A percentile compares a stretch with the other conserved stretches of the same genome.
These are phyloP conservation scores for Bungarus multicinctus DNA, from an alignment of 2,113 vertebrate species.

Conservation along the genomic window DNA sequence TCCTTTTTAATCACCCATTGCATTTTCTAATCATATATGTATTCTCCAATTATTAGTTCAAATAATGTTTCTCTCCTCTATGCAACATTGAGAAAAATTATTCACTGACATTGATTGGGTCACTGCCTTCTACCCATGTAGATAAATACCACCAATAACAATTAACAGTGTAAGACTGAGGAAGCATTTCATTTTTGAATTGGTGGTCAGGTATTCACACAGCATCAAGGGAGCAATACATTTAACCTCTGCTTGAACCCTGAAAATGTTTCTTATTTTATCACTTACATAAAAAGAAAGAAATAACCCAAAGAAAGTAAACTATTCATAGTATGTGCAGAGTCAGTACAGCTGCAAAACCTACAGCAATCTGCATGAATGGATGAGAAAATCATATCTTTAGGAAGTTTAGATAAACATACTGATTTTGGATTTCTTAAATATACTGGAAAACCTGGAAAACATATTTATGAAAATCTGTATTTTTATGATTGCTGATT, in stretches of 20 bases:
- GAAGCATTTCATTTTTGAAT: constrained; percentile 5
- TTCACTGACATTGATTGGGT: constrained; percentile 22
- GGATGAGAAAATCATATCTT: not conserved
- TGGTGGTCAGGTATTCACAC: not conserved
- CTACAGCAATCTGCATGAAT: not conserved
- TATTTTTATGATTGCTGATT: not conserved
- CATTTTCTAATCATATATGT: not conserved
- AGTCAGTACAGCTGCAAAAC: not conserved
- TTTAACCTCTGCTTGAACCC: constrained; percentile 15
- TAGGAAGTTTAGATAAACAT: not conserved
- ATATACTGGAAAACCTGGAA: not conserved
- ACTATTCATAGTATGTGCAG: not conserved
- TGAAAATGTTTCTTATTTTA: constrained; percentile 2
- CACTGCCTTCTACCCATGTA: constrained; percentile 10
- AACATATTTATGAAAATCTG: not conserved
- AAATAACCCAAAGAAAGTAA: not conserved
- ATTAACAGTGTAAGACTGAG: constrained; percentile 16
- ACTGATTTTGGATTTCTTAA: not conserved
- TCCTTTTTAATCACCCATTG: not conserved
- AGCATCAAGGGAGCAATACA: not conserved
- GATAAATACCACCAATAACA: constrained; percentile 6
- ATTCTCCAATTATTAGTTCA: not conserved
- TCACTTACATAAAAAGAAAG: not conserved
- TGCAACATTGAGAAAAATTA: constrained; percentile 20
- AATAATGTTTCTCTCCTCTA: constrained; percentile 9